A percentile compares a stretch with the other conserved stretches of the same genome.
Conservation (phyloP, 2,888 invertebrate genomes). For the Idaea straminata region DNA sequence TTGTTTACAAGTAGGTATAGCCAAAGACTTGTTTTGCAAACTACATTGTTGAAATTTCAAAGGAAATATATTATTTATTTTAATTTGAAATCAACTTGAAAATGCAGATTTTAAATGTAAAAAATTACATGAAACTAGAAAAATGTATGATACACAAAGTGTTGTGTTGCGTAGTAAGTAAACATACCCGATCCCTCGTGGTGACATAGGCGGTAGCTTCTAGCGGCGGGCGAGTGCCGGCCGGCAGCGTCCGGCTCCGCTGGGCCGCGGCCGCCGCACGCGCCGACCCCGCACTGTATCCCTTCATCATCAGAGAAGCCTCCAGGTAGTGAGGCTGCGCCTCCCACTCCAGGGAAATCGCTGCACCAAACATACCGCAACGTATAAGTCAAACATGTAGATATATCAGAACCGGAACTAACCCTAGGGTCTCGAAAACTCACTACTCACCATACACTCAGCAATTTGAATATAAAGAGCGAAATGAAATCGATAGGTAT, state of each 20-base stretch:
- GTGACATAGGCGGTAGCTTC: slow-evolving; percentile 76
- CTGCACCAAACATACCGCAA: slow-evolving; percentile 37
- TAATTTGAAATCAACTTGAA: not conserved
- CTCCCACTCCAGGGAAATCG: slow-evolving; percentile 82
- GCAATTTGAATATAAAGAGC: not conserved
- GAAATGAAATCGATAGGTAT: not conserved
- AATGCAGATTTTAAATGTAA: not conserved
- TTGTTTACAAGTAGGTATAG: not conserved
- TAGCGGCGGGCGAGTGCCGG: slow-evolving; percentile 67
- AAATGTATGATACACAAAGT: too few species aligned
- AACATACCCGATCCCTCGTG: slow-evolving; percentile 72
- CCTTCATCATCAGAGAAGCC: slow-evolving; percentile 95
- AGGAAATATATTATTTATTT: not conserved
- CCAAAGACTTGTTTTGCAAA: not conserved
- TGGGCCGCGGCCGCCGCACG: slow-evolving; percentile 63
- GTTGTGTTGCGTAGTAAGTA: too few species aligned
- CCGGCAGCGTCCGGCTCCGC: slow-evolving; percentile 40
- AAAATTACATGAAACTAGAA: too few species aligned
- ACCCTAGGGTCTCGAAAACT: not conserved
- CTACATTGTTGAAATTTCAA: not conserved
- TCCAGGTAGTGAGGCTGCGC: slow-evolving; percentile 83
- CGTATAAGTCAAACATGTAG: not conserved
- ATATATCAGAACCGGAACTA: not conserved
- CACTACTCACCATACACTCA: not conserved
- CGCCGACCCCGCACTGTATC: slow-evolving; percentile 77